A percentile compares a stretch with the other conserved stretches of the same genome.
Conservation (phyloP, 2,113 vertebrate genomes). For the Regulus satrapa region DNA sequence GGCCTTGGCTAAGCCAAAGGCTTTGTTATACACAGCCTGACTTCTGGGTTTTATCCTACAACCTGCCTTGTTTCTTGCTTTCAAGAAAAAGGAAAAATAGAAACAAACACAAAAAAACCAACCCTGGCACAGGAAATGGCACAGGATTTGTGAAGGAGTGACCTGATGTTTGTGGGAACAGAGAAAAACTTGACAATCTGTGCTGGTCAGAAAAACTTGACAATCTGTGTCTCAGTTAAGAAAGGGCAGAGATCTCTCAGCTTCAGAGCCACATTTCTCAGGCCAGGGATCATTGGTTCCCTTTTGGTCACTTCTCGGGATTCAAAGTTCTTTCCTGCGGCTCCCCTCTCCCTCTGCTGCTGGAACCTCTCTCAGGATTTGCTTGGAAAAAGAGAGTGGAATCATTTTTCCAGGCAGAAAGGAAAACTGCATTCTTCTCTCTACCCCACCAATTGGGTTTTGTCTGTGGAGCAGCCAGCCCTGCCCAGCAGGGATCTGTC, state of each 20-base stretch:
- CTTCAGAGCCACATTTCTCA: not conserved
- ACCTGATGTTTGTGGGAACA: not conserved
- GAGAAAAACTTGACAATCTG: not conserved
- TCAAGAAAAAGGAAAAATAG: not conserved
- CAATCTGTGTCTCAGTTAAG: not conserved
- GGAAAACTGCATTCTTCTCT: not conserved
- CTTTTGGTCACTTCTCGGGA: not conserved
- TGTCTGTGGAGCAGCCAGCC: not conserved
- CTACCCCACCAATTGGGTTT: not conserved
- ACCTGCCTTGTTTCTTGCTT: not conserved
- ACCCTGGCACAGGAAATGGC: not conserved
- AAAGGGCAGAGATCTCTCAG: not conserved
- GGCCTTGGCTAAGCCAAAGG: not conserved
- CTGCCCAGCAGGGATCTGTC: not conserved
- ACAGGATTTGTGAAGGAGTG: not conserved
- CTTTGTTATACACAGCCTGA: not conserved
- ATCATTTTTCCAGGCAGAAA: not conserved
- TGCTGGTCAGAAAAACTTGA: not conserved
- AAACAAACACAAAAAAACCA: not conserved
- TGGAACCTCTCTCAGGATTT: not conserved
- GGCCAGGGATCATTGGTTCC: not conserved
- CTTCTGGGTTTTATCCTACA: not conserved
- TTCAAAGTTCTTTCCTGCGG: not conserved
- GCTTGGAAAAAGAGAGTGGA: not conserved
- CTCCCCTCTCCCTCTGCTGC: not conserved